phyloP scores from a whole-genome alignment of 1,140 invertebrate species.

The Drosophila nasuta region DNA sequence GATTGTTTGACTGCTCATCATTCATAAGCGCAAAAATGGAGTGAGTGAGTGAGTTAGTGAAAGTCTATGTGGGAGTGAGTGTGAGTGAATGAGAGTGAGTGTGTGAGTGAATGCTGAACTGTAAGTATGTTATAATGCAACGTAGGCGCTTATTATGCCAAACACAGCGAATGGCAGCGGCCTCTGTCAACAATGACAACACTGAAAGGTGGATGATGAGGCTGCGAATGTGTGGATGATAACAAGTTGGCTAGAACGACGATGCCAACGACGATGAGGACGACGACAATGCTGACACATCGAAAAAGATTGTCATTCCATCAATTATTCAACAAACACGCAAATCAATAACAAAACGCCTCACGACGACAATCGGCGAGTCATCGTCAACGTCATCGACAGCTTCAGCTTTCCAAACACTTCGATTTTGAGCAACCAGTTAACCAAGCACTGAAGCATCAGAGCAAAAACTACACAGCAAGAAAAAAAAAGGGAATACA shows the following conservation, averaged over 20 bases:
- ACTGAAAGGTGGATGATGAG: slow-evolving; percentile 12
- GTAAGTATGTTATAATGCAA: slow-evolving; percentile 55
- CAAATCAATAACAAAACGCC: slow-evolving; percentile 46
- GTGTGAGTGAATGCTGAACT: slow-evolving; percentile 10
- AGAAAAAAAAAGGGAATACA: slow-evolving; percentile 21
- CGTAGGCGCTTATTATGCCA: slow-evolving; percentile 72
- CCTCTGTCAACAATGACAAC: slow-evolving; percentile 65
- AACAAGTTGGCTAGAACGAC: slow-evolving; percentile 53
- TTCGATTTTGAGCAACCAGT: neutral
- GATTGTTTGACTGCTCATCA: slow-evolving; percentile 75
- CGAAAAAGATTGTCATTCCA: slow-evolving; percentile 79
- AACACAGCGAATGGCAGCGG: slow-evolving; percentile 44
- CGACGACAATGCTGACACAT: slow-evolving; percentile 79
- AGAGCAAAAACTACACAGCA: slow-evolving; percentile 4
- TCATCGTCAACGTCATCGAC: slow-evolving; percentile 29
- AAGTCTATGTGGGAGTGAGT: neutral
- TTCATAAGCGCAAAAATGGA: slow-evolving; percentile 45
- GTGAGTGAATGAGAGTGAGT: slow-evolving; percentile 13
- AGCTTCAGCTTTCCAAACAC: neutral
- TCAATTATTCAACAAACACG: slow-evolving; percentile 70
- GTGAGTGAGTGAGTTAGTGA: neutral
- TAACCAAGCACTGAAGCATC: slow-evolving; percentile 9
- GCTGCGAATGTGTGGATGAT: slow-evolving; percentile 50
- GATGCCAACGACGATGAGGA: slow-evolving; percentile 60
- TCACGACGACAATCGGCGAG: slow-evolving; percentile 52